Evolutionary conservation across 1,140 invertebrate species (phyloP).

Genomic region (Schlechtendalia chinensis): DNA sequence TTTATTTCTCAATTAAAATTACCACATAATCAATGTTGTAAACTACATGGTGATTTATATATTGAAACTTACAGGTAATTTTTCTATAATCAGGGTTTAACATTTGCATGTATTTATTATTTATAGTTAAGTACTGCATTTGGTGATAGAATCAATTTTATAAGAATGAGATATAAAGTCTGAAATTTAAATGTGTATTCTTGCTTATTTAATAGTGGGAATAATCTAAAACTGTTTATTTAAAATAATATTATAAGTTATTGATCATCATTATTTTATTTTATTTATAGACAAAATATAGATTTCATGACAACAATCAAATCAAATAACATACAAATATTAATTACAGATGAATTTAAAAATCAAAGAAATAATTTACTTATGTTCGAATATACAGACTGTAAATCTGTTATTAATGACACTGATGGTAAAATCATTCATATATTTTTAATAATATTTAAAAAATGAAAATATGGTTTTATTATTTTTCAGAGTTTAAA

Average conservation of each 20-base stretch:
- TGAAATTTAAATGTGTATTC: too few species aligned
- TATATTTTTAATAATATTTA: background rate
- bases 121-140: too few species aligned
- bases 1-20: background rate
- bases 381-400: background rate
- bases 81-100: too few species aligned
- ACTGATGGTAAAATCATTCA: background rate
- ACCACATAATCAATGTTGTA: conserved; percentile 7
- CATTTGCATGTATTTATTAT: too few species aligned
- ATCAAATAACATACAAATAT: background rate
- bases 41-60: conserved; percentile 7
- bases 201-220: too few species aligned
- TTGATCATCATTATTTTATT: too few species aligned
- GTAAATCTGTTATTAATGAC: background rate
- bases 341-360: conserved; percentile 3
- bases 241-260: too few species aligned
- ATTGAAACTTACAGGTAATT: background rate
- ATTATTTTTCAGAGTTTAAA: background rate
- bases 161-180: too few species aligned
- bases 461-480: too few species aligned
- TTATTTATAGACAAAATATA: background rate
- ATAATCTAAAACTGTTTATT: too few species aligned
- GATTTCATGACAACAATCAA: conserved; percentile 7
- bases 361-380: conserved; percentile 7
- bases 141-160: too few species aligned